Base-by-base conservation (phyloP, 2,888 invertebrate species). In the Perizoma flavofasciatum region DNA sequence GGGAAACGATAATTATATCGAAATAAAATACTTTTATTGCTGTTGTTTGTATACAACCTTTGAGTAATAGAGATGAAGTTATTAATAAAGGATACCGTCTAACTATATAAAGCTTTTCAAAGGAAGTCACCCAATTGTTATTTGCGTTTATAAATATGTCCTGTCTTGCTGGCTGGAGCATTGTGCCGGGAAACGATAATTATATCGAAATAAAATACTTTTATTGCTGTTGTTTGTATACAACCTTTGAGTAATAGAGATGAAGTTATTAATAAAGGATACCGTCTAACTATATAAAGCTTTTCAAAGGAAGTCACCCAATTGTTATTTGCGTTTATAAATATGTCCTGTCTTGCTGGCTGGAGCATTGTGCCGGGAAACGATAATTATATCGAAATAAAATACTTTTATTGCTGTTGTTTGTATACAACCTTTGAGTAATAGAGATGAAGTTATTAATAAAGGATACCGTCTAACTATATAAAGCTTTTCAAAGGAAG, bases 1-100 rank as follows among this genome's bases (percentile, higher is more conserved):
- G 45, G 46, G 46, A 34, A 33, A 46, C 9, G 33, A 46, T 46
- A 46, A 46, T 46, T 46, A 46, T 46, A 34, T 46, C 4, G 34
- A 34, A 46, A 46, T 34, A 9, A 8, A 45, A 45, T 45, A 45
- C 45, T 32, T 22, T 45, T 45, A 41, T 41, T 41, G 41, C 10
- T 10, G 41, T 10, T n/a, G 41, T 10, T 41, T 10, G n/a, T 41
- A 10, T 10, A 10, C 39, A 39, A 7, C 10, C 41, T 10, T 10
- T 4, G 10, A 41, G 41, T 41, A 41, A 41, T 41, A 6, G 22
- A 32, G 45, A 45, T 22, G 22, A 1, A 22, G 22, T 3, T 3
- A 22, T 22, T n/a, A n/a, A n/a, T n/a, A n/a, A n/a, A n/a, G n/a
- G n/a, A n/a, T n/a, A n/a, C n/a, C 22, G 3, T 22, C 3, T 22